Conservation (phyloP, 2,113 vertebrate genomes). For the Odocoileus virginianus region DNA sequence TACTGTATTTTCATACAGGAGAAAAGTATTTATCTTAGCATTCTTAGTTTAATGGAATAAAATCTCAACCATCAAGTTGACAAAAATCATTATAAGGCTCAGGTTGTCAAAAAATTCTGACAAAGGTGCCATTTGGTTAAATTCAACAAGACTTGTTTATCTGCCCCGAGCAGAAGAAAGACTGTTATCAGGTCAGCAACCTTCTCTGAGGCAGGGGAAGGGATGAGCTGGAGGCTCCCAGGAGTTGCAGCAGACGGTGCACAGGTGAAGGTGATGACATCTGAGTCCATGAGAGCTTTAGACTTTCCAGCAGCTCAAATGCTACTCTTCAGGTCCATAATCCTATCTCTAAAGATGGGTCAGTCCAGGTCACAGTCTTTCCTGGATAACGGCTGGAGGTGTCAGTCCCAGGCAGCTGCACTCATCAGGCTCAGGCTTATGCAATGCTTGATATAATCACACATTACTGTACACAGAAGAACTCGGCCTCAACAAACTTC, state of each 20-base stretch:
- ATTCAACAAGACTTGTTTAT: not conserved
- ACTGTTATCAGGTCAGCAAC: not conserved
- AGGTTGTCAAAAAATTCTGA: not conserved
- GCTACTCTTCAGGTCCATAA: not conserved
- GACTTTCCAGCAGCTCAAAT: not conserved
- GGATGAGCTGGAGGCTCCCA: not conserved
- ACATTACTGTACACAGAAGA: not conserved
- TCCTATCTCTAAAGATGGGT: not conserved
- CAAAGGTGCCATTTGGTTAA: not conserved
- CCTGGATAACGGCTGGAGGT: not conserved
- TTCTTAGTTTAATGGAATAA: not conserved
- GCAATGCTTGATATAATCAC: not conserved
- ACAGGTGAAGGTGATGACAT: not conserved
- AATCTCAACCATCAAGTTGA: not conserved
- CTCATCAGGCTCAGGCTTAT: not conserved
- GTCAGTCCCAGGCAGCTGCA: not conserved
- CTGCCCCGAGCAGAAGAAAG: not conserved
- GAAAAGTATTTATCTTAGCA: not conserved
- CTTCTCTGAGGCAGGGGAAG: not conserved
- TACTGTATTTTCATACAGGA: not conserved
- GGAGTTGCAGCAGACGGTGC: rapidly evolving
- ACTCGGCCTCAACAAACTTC: not conserved
- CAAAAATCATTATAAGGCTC: not conserved
- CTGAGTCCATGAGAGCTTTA: not conserved
- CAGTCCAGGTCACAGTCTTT: not conserved